Evolutionary conservation across 2,888 invertebrate species (phyloP), one percentile per base, ranked within the genome.

Genomic region (Falcaria lacertinaria): DNA sequence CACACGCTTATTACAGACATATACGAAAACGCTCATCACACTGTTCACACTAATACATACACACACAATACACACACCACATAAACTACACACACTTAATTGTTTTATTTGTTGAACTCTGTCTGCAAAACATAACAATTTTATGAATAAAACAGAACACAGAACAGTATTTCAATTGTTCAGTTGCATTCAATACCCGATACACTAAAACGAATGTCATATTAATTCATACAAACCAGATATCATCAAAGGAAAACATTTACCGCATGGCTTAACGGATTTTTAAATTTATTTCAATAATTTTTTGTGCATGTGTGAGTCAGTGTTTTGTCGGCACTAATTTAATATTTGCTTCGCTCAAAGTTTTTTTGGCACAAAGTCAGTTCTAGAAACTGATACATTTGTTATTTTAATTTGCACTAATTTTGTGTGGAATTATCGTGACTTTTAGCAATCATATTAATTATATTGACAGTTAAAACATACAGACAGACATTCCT

Each of bases 331-430:
- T 74, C 68, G 64, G 82, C 85, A 84, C 82, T 70, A n/a, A n/a
- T n/a, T n/a, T n/a, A n/a, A n/a, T n/a, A 56, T 79, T 70, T 43
- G 83, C 84, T 84, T 82, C 54, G 83, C 76, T 71, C 62, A 59
- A 49, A 48, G 25, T 42, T 52, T 49, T 49, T 40, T 53, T 57
- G 53, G 60, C 66, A 64, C 53, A 42, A 45, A 34, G 43, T 49
- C 50, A 56, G 55, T 57, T 42, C 41, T 48, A 54, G 54, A 45
- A 48, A 59, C 53, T 64, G 60, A 60, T 57, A 50, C 55, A 45
- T 55, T 53, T 61, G 59, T 50, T 60, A 58, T 65, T 66, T 60
- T 64, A 61, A 54, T 69, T 68, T 65, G 80, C 81, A 80, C 77
- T 64, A 52, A 48, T 28, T 28, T 7, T 47, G 56, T 57, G 65